Evolutionary conservation across 1,140 invertebrate genomes (phyloP).

Genomic region (Penaeus vannamei): DNA sequence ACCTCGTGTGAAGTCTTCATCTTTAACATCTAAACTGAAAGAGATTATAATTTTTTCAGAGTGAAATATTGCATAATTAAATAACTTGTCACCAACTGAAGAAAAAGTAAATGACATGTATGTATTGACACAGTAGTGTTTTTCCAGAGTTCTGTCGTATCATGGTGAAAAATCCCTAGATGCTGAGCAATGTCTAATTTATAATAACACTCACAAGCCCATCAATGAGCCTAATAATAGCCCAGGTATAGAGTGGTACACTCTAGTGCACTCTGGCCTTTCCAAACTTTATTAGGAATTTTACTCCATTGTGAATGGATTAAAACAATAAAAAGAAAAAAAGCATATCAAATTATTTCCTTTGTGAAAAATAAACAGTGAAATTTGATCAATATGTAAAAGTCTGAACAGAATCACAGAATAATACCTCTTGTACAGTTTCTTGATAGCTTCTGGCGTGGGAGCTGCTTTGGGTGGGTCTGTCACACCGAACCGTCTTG

Average conservation of each 20-base stretch:
- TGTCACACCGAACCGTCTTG: constrained; percentile 34
- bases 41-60: background rate
- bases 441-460: constrained; percentile 28
- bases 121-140: no score
- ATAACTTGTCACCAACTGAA: background rate
- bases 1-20: constrained; percentile 43
- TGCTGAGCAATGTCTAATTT: background rate
- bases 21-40: constrained; percentile 37
- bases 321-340: no score
- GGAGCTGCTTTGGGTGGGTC: constrained; percentile 23
- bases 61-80: background rate
- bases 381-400: background rate
- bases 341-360: no score
- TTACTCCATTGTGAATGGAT: no score
- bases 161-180: background rate
- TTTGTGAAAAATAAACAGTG: no score
- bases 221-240: background rate
- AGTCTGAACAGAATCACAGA: background rate
- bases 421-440: constrained; percentile 30
- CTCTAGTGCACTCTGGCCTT: no score
- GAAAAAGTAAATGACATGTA: no score
- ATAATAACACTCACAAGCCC: background rate
- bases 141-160: no score
- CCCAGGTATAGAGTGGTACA: no score
- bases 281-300: no score